Conservation (phyloP, 1,140 invertebrate genomes). For the Drosophila pruinosa region DNA sequence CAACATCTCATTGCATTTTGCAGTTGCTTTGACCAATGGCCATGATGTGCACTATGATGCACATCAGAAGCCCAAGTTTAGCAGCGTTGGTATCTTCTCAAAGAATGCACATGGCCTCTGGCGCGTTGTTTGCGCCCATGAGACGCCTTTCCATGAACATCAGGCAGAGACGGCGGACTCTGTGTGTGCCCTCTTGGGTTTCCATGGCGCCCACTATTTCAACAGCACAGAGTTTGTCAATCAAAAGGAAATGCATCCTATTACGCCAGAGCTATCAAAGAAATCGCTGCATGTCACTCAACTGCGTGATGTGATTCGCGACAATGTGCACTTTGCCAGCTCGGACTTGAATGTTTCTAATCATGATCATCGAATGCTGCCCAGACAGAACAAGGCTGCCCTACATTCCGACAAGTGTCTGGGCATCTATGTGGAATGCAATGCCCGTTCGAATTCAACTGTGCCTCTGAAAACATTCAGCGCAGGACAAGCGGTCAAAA, state of each 20-base stretch:
- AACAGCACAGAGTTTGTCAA: conserved; percentile 60
- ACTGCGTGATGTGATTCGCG: conserved; percentile 30
- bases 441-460: conserved; percentile 55
- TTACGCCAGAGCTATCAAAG: conserved; percentile 62
- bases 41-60: conserved; percentile 84
- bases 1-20: conserved; percentile 53
- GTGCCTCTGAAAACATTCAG: conserved; percentile 66
- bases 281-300: not conserved
- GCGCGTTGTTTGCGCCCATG: conserved; percentile 85
- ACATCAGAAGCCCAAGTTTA: conserved; percentile 85
- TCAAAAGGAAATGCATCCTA: conserved; percentile 52
- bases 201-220: conserved; percentile 64
- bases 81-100: conserved; percentile 85
- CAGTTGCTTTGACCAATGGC: conserved; percentile 87
- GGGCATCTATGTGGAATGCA: conserved; percentile 74
- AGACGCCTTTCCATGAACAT: conserved; percentile 67
- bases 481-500: conserved; percentile 50
- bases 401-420: conserved; percentile 50
- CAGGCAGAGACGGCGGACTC: conserved; percentile 50
- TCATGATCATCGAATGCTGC: not conserved
- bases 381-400: conserved; percentile 34
- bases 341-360: conserved; percentile 17
- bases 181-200: conserved; percentile 70
- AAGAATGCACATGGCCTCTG: conserved; percentile 85
- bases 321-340: conserved; percentile 57